Conservation (phyloP, 2,113 vertebrate species). For the Mormyrus lacerda region DNA sequence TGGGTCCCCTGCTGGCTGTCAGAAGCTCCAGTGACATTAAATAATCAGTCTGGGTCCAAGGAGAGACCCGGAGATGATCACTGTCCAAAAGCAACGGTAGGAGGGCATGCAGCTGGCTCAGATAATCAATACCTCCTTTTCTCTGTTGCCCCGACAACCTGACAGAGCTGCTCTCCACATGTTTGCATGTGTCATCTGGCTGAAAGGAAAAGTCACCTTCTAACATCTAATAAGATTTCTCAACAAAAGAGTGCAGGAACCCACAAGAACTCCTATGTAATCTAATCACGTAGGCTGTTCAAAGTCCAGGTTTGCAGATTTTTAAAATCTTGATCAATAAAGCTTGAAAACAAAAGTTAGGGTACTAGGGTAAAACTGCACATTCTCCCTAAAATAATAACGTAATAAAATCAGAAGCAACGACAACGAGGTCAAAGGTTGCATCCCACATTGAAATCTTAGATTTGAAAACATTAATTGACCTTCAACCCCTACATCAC, state of each 20-base stretch:
- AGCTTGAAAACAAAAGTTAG: not conserved
- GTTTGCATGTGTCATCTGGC: constrained; percentile 46
- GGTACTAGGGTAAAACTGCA: not conserved
- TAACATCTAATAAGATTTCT: constrained; percentile 55
- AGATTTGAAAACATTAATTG: not conserved
- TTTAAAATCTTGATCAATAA: constrained; percentile 2
- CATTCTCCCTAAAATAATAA: not conserved
- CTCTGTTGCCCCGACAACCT: constrained; percentile 37
- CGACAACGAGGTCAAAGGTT: not conserved
- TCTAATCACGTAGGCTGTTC: constrained; percentile 16
- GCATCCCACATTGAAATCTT: not conserved
- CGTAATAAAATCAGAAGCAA: not conserved
- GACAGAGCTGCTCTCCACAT: constrained; percentile 42
- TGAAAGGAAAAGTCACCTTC: constrained; percentile 66
- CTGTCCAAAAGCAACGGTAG: constrained; percentile 35
- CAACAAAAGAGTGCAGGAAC: constrained; percentile 49
- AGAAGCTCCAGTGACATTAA: constrained; percentile 59
- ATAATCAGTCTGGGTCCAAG: constrained; percentile 44
- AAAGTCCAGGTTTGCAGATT: constrained; percentile 28
- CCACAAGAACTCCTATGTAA: constrained; percentile 47
- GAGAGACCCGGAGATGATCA: constrained; percentile 37
- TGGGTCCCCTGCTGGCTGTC: constrained; percentile 49
- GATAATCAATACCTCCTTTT: constrained; percentile 56
- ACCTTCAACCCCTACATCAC: not conserved
- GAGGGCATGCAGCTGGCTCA: constrained; percentile 38